Conservation (phyloP, 2,113 vertebrate genomes). For the Cranoglanis bouderius region DNA sequence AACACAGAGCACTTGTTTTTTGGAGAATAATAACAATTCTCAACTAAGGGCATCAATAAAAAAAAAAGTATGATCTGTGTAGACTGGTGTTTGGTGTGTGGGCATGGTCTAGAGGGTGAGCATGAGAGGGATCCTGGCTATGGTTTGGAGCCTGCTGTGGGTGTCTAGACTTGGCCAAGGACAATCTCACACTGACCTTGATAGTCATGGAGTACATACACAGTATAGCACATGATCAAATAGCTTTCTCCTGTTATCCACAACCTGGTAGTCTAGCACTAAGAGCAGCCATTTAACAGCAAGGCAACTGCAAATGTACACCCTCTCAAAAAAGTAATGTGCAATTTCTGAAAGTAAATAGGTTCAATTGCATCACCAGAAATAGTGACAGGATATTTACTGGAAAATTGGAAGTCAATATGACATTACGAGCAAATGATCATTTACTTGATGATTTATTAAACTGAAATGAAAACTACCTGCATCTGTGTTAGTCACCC, state of each 20-base stretch:
- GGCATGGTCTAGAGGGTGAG: not conserved
- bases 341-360: conserved; percentile 36
- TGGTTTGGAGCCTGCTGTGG: conserved; percentile 34
- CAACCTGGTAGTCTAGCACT: conserved; percentile 7
- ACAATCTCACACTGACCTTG: conserved; percentile 47
- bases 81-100: not conserved
- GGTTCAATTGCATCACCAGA: not conserved
- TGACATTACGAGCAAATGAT: not conserved
- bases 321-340: not conserved
- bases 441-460: conserved; percentile 6
- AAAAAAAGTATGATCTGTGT: not conserved
- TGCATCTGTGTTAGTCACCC: not conserved
- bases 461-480: not conserved
- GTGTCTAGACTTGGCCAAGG: conserved; percentile 40
- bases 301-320: conserved; percentile 22
- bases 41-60: not conserved
- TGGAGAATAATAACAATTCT: not conserved
- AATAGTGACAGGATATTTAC: not conserved
- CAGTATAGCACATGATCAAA: conserved; percentile 1
- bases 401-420: not conserved
- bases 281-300: conserved; percentile 42
- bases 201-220: conserved; percentile 22
- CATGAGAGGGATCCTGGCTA: conserved; percentile 20
- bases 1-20: not conserved
- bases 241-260: not conserved